Percentiles rank a stretch among this genome's conserved stretches.
Conservation (phyloP, 2,797 vertebrate species). For the Calcarius lapponicus region DNA sequence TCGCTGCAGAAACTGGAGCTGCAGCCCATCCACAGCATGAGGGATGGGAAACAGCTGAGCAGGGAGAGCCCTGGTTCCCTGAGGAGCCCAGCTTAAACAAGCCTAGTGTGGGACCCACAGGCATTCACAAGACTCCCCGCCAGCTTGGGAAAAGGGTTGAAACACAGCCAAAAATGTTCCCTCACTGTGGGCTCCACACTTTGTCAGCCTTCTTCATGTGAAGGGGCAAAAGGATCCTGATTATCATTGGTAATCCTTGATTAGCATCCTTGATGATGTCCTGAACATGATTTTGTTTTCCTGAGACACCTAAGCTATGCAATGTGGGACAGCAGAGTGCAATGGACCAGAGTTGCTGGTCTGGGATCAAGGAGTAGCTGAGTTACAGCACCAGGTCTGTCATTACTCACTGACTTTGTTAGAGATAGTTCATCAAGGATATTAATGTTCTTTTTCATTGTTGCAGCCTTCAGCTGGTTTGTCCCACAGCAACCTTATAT, state of each 20-base stretch:
- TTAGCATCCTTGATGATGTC: neutral
- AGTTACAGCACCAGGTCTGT: neutral
- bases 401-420: neutral
- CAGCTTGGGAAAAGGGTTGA: neutral
- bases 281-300: neutral
- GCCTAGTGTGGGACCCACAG: neutral
- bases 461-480: neutral
- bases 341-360: fast-evolving
- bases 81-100: neutral
- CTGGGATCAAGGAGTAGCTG: neutral
- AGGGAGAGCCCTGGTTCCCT: neutral
- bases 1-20: conserved; percentile 20
- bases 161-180: fast-evolving
- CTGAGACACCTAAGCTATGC: neutral
- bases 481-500: neutral
- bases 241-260: neutral
- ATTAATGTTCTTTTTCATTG: conserved; percentile 12
- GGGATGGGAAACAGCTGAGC: conserved; percentile 66
- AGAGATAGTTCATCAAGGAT: neutral
- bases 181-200: fast-evolving
- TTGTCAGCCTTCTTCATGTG: neutral
- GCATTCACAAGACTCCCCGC: neutral
- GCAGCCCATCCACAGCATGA: conserved; percentile 28
- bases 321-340: neutral
- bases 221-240: neutral